phyloP scores from a whole-genome alignment of 2,888 invertebrate species.

The Plagodis pulveraria region DNA sequence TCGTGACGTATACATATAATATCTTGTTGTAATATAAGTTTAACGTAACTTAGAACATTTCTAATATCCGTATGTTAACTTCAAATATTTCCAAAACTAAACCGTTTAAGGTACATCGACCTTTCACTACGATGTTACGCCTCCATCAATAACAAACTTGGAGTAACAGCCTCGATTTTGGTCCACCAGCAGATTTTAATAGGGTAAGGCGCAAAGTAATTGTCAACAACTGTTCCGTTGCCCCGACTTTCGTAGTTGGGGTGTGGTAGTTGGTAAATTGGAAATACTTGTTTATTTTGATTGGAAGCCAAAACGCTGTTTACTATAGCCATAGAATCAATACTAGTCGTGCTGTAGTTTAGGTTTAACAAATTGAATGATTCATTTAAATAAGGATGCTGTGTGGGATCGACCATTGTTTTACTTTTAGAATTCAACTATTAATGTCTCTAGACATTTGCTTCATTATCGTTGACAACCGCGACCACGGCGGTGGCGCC shows the following conservation, averaged over 20 bases:
- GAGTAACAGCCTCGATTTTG: conserved; percentile 12
- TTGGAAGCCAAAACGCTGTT: background rate
- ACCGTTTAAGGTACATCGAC: conserved; percentile 23
- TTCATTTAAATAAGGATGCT: background rate
- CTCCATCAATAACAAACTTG: conserved; percentile 36
- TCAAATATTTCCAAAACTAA: conserved; percentile 6
- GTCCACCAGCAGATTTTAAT: conserved; percentile 32
- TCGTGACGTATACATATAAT: too few relatives aligned
- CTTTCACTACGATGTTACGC: conserved; percentile 20
- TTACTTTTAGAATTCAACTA: too few relatives aligned
- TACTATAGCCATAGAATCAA: background rate
- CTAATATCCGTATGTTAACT: background rate
- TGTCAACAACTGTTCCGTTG: conserved; percentile 35
- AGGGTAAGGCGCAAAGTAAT: conserved; percentile 32
- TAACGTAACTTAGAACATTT: background rate
- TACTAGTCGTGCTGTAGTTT: background rate
- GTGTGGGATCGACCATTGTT: too few relatives aligned
- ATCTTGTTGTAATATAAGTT: too few relatives aligned
- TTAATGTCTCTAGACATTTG: too few relatives aligned
- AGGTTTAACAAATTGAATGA: background rate
- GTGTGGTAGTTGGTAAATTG: conserved; percentile 22
- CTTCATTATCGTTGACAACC: too few relatives aligned
- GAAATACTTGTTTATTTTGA: conserved; percentile 29
- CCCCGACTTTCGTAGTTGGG: conserved; percentile 19
- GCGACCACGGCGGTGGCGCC: too few relatives aligned